Evolutionary conservation across 2,888 invertebrate genomes (phyloP).

Genomic region (Oligia fasciuncula): DNA sequence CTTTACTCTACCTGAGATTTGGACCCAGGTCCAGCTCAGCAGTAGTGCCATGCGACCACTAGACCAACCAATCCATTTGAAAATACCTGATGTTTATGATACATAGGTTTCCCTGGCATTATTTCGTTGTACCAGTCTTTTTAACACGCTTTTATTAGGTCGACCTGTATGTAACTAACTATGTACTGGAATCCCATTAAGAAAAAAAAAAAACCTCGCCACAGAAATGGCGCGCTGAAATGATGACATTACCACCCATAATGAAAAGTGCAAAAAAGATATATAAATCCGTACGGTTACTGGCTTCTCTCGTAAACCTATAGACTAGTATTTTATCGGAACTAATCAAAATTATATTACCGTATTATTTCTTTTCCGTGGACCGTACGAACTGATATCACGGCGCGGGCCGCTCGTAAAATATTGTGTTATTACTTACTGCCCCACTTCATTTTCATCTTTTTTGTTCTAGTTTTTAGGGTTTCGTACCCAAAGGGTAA

Average conservation of each 20-base stretch:
- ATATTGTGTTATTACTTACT: slow-evolving; percentile 60
- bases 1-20: no score
- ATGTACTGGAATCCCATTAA: no score
- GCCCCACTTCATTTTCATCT: slow-evolving; percentile 37
- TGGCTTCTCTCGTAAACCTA: slow-evolving; percentile 59
- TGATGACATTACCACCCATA: neutral
- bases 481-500: no score
- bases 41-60: no score
- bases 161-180: no score
- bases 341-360: slow-evolving; percentile 77
- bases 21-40: no score
- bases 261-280: slow-evolving; percentile 1
- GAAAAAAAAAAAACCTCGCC: no score
- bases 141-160: neutral
- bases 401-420: slow-evolving; percentile 68
- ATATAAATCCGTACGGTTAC: slow-evolving; percentile 7
- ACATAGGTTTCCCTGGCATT: neutral
- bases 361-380: slow-evolving; percentile 72
- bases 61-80: neutral
- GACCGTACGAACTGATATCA: slow-evolving; percentile 74
- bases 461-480: slow-evolving; percentile 21
- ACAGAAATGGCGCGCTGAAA: neutral
- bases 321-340: slow-evolving; percentile 70
- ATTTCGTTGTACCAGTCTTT: neutral
- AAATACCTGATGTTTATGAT: neutral